Evolutionary conservation across 2,888 invertebrate species (phyloP), one percentile per base, ranked within the genome.

Genomic region (Mythimna loreyi): DNA sequence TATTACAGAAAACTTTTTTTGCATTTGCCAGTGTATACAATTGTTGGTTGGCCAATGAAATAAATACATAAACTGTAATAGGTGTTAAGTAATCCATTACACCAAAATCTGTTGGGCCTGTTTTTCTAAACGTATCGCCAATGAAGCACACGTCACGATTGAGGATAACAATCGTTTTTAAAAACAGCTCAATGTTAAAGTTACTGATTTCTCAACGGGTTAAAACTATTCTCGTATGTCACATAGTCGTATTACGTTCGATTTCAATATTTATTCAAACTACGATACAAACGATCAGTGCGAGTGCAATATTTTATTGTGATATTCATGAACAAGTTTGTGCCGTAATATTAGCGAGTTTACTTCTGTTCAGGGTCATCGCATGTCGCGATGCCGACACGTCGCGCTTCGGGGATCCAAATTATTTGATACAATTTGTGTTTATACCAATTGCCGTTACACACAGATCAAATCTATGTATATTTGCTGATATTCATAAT

Each of bases 121-220:
- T 11, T 16, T 55, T 25, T 33, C 53, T 63, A 59, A 36, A 33
- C 68, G 69, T 61, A 21, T 50, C 11, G 9, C 16, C 40, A 55
- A 43, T 80, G 55, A 50, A 67, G 33, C 19, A 21, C 28, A 40
- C 40, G 21, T 58, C 53, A 50, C 53, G 49, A 47, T 36, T 28
- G 60, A 28, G n/a, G 40, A 45, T 65, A 61, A 40, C 25, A 30
- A 36, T 47, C n/a, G 36, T 47, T 75, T 53, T 8, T 33, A 59
- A 56, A 58, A 59, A 75, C 80, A 58, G 50, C 80, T 80, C 60
- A 47, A 62, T 63, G 50, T 43, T 43, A 64, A 76, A 67, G 47
- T 75, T 50, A 23, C 56, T n/a, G 57, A 67, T 71, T 45, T 75
- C 63, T 75, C 55, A 58, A 61, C 21, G 50, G 49, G 43, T 55